A percentile compares a stretch with the other conserved stretches of the same genome.
Conservation (phyloP, 2,113 vertebrate species). For the Phaethon lepturus region DNA sequence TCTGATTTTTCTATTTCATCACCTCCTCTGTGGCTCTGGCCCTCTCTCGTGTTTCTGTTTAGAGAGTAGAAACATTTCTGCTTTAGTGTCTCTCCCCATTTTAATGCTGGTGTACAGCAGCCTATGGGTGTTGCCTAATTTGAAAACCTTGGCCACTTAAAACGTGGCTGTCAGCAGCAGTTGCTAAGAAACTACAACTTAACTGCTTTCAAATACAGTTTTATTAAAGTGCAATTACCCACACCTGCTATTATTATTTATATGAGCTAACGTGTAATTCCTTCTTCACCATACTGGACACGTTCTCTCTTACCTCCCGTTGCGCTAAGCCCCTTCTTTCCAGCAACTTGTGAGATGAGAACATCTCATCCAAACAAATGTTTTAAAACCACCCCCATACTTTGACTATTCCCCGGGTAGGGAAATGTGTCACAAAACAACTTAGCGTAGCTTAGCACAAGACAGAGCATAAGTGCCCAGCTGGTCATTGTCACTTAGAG, state of each 20-base stretch:
- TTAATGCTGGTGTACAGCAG: not conserved
- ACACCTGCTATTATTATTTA: conserved; percentile 65
- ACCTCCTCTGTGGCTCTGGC: not conserved
- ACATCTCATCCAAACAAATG: not conserved
- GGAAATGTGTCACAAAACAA: not conserved
- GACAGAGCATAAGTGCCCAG: not conserved
- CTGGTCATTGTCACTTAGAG: not conserved
- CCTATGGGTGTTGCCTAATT: not conserved
- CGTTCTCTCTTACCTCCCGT: not conserved
- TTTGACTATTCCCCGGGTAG: fast-evolving
- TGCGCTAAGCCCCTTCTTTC: not conserved
- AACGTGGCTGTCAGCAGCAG: conserved; percentile 12
- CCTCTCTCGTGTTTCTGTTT: not conserved
- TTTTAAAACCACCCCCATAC: not conserved
- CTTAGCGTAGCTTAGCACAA: not conserved
- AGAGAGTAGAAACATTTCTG: not conserved
- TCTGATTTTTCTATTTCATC: conserved; percentile 4
- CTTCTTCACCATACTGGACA: conserved; percentile 42
- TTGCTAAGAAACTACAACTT: conserved; percentile 66
- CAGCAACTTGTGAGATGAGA: not conserved
- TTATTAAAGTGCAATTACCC: conserved; percentile 37
- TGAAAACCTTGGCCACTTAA: conserved; percentile 25
- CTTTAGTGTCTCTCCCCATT: not conserved
- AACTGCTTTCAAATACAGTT: conserved; percentile 18
- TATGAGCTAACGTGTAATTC: conserved; percentile 34